Evolutionary conservation across 2,113 vertebrate species (phyloP), one percentile per base, ranked within the genome.

Genomic region (Ranitomeya variabilis): DNA sequence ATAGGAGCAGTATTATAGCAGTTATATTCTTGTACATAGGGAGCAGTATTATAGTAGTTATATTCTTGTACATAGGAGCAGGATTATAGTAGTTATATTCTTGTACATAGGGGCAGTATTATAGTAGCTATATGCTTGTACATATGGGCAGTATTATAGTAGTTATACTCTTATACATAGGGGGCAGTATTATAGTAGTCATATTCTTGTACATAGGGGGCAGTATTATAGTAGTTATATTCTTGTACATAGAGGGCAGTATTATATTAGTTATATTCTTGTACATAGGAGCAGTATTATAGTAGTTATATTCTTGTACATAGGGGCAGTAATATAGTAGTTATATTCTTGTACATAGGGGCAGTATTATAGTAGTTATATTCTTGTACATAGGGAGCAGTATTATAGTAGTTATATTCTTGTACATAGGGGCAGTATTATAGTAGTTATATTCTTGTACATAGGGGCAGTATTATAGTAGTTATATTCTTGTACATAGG

Each of bases 181-280:
- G n/a, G 66, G 26, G 66, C 23, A 69, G 66, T 69, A 69, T 13
- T 69, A 69, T 69, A 69, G 66, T 69, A 23, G 66, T 69, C 23
- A 69, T 69, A 26, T 69, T 69, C 66, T 26, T 69, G 66, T 69
- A 69, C 23, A 69, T 13, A 69, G 66, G n/a, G 66, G 3, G 66
- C n/a, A 69, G 67, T 73, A 37, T 73, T 37, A 37, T 14, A 73
- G 69, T 37, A 73, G 26, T 26, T 71, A 71, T 71, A 71, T 71
- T 71, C 67, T 71, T 71, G n/a, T 71, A 71, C 67, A 71, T 71
- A 71, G 67, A 11, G 4, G 62, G 67, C 23, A 71, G 67, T 71
- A 74, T 74, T 45, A 74, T 74, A 74, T 14, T 74, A 74, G 37
- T 74, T 74, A 45, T 74, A 74, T 74, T 74, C n/a, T n/a, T n/a